Conservation (phyloP, 2,888 invertebrate species). For the Drosophila infuscata region DNA sequence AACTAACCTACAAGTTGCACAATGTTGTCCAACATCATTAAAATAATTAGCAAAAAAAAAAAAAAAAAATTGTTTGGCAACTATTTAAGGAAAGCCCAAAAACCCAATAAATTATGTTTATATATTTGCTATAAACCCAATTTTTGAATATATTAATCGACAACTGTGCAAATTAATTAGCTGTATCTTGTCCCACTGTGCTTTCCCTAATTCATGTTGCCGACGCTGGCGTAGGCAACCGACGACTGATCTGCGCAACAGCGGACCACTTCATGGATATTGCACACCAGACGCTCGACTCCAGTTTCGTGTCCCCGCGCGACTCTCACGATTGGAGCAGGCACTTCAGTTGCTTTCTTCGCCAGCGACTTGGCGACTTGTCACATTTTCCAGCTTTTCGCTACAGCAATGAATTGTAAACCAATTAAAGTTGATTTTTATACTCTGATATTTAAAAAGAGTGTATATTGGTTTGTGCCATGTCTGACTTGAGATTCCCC, state of each 20-base stretch:
- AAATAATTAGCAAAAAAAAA: not conserved
- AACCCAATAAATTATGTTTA: not conserved
- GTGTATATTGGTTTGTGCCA: not conserved
- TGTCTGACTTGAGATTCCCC: not conserved
- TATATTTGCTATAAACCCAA: not conserved
- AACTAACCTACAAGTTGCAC: not conserved
- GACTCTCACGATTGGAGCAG: slow-evolving; percentile 24
- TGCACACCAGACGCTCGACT: slow-evolving; percentile 61
- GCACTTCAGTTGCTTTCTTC: slow-evolving; percentile 66
- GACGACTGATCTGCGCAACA: slow-evolving; percentile 30
- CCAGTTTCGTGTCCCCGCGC: not conserved
- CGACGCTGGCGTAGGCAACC: slow-evolving; percentile 42
- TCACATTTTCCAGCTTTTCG: slow-evolving; percentile 72
- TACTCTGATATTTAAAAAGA: not conserved
- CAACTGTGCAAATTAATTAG: not conserved
- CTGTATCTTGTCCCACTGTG: slow-evolving; percentile 49
- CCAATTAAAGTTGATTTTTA: slow-evolving; percentile 76
- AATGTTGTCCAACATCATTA: too few species aligned
- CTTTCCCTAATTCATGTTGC: slow-evolving; percentile 62
- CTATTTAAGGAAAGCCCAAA: not conserved
- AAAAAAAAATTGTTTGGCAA: not conserved
- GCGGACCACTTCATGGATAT: slow-evolving; percentile 72
- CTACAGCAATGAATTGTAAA: slow-evolving; percentile 75
- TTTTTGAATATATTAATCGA: not conserved
- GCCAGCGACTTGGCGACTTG: slow-evolving; percentile 53